Conservation (phyloP, 2,888 invertebrate species). For the Lasiommata megera region DNA sequence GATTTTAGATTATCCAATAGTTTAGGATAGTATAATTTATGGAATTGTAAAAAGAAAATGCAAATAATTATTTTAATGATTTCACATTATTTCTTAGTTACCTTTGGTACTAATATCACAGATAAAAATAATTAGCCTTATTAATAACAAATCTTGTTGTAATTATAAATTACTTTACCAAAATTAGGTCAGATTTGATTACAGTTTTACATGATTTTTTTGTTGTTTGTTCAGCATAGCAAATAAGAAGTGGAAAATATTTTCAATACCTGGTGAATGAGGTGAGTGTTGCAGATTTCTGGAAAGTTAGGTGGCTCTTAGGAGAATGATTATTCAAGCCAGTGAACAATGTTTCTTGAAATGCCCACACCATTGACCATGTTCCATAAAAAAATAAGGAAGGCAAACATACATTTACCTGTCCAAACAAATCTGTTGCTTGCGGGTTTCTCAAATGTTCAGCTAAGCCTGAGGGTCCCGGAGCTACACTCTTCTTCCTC, state of each 20-base stretch:
- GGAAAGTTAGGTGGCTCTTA: not conserved
- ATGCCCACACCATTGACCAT: not conserved
- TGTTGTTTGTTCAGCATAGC: too few relatives aligned
- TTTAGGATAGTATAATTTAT: too few relatives aligned
- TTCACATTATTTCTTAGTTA: too few relatives aligned
- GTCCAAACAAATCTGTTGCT: slow-evolving; percentile 96
- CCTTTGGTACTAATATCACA: too few relatives aligned
- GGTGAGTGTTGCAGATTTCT: not conserved
- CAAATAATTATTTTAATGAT: too few relatives aligned
- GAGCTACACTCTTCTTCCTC: slow-evolving; percentile 98
- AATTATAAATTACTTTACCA: too few relatives aligned
- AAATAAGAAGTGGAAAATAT: not conserved
- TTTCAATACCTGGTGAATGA: not conserved
- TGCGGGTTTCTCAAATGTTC: slow-evolving; percentile 93
- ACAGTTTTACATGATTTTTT: too few relatives aligned
- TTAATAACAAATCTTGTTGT: too few relatives aligned
- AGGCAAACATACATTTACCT: slow-evolving; percentile 49
- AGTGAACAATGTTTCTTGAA: not conserved
- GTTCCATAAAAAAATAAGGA: not conserved
- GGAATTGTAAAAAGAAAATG: too few relatives aligned
- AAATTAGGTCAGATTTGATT: too few relatives aligned
- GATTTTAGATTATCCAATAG: too few relatives aligned
- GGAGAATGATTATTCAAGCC: not conserved
- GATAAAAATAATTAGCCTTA: too few relatives aligned
- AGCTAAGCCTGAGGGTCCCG: slow-evolving; percentile 94